These are phyloP conservation scores for Phyllostomus discolor DNA, from an alignment of 2,113 vertebrate species.

Conservation along the genomic window DNA sequence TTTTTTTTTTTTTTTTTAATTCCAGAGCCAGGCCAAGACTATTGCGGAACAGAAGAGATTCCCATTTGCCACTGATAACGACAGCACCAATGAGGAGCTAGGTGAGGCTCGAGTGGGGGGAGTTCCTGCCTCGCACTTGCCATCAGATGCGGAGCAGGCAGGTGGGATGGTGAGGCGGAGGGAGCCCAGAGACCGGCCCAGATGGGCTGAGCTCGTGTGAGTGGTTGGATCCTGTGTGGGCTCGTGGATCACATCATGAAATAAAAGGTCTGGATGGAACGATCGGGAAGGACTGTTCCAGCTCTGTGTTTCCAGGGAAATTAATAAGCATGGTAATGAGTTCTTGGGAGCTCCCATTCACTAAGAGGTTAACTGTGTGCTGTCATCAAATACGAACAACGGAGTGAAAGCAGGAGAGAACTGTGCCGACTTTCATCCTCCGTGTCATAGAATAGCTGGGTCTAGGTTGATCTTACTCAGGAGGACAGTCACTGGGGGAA, in stretches of 20 bases:
- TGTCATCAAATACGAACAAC: background rate
- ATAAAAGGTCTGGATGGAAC: background rate
- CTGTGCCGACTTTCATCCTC: background rate
- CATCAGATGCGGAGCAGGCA: background rate
- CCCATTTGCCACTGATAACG: conserved; percentile 92
- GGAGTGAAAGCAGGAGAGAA: background rate
- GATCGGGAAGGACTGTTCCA: background rate
- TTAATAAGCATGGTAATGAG: background rate
- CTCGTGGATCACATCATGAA: background rate
- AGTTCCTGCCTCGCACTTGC: background rate
- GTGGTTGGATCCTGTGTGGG: background rate
- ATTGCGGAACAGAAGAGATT: conserved; percentile 95
- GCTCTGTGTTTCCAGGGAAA: background rate
- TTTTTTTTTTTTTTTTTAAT: conserved; percentile 42
- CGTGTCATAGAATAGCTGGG: background rate
- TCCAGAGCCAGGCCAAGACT: conserved; percentile 93
- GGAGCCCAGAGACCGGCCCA: background rate
- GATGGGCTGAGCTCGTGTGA: accelerated
- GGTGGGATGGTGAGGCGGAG: background rate
- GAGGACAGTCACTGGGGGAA: background rate
- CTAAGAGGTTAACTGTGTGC: background rate
- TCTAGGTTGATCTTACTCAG: background rate
- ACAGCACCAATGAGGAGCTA: conserved; percentile 93
- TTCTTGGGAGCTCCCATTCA: background rate
- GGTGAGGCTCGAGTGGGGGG: conserved; percentile 80